Conservation (phyloP, 2,113 vertebrate genomes). For the Sinocyclocheilus anshuiensis region DNA sequence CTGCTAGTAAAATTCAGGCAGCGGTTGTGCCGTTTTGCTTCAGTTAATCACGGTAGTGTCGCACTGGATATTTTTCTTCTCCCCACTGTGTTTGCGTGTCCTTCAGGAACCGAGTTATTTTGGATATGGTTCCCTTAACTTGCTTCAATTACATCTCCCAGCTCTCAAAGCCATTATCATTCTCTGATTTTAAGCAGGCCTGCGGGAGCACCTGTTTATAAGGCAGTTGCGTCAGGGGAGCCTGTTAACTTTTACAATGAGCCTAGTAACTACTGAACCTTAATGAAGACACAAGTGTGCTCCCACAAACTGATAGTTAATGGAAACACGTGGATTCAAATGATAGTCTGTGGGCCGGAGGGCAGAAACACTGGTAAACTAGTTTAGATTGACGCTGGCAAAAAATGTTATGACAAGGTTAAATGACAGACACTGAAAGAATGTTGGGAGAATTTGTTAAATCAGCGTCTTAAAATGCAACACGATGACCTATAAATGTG, state of each 20-base stretch:
- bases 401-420: background rate
- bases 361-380: background rate
- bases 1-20: slow-evolving; percentile 17
- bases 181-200: slow-evolving; percentile 64
- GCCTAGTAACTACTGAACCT: slow-evolving; percentile 51
- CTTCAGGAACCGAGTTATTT: slow-evolving; percentile 53
- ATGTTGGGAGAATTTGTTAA: background rate
- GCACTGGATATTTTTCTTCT: slow-evolving; percentile 46
- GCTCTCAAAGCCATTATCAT: slow-evolving; percentile 66
- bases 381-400: background rate
- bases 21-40: background rate
- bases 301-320: slow-evolving; percentile 34
- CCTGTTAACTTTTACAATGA: slow-evolving; percentile 60
- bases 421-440: background rate
- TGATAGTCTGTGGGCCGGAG: background rate
- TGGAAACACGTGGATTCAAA: slow-evolving; percentile 17
- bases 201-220: slow-evolving; percentile 70
- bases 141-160: slow-evolving; percentile 56
- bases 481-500: slow-evolving; percentile 16
- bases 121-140: slow-evolving; percentile 52
- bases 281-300: slow-evolving; percentile 53
- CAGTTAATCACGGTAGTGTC: slow-evolving; percentile 34
- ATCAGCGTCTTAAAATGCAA: background rate
- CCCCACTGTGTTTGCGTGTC: slow-evolving; percentile 47
- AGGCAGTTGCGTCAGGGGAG: slow-evolving; percentile 54